Conservation (phyloP, 2,888 invertebrate species). For the Hydroisotoma schaefferi region DNA sequence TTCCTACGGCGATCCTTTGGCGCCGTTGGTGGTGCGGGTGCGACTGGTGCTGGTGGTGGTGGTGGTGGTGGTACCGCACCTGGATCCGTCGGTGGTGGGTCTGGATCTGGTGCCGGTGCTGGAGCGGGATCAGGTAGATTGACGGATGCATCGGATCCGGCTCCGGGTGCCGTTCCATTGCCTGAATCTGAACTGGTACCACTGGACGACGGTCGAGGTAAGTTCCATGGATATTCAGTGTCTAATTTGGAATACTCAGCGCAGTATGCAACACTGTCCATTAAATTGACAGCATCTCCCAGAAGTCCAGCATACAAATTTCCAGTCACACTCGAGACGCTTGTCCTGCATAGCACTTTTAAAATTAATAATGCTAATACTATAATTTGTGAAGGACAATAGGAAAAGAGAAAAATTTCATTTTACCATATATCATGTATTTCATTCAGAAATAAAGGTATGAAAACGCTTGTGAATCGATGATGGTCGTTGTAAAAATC, state of each 20-base stretch:
- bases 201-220: slow-evolving; percentile 31
- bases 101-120: too few species aligned
- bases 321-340: slow-evolving; percentile 19
- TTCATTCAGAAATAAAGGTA: slow-evolving; percentile 36
- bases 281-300: slow-evolving; percentile 32
- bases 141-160: too few species aligned
- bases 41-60: too few species aligned
- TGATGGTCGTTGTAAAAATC: slow-evolving; percentile 39
- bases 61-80: too few species aligned
- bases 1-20: slow-evolving; percentile 17
- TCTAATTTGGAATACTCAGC: slow-evolving; percentile 14
- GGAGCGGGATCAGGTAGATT: too few species aligned
- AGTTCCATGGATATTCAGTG: slow-evolving; percentile 29
- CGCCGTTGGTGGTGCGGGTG: too few species aligned
- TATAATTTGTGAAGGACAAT: background rate
- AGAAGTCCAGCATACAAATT: slow-evolving; percentile 37
- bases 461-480: slow-evolving; percentile 35
- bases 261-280: slow-evolving; percentile 36
- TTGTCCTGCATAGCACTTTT: slow-evolving; percentile 19
- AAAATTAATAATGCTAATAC: background rate
- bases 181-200: too few species aligned
- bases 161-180: too few species aligned
- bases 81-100: too few species aligned
- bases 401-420: background rate
- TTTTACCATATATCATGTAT: slow-evolving; percentile 38